Evolutionary conservation across 2,888 invertebrate species (phyloP).

Genomic region (Embidobia sp.): DNA sequence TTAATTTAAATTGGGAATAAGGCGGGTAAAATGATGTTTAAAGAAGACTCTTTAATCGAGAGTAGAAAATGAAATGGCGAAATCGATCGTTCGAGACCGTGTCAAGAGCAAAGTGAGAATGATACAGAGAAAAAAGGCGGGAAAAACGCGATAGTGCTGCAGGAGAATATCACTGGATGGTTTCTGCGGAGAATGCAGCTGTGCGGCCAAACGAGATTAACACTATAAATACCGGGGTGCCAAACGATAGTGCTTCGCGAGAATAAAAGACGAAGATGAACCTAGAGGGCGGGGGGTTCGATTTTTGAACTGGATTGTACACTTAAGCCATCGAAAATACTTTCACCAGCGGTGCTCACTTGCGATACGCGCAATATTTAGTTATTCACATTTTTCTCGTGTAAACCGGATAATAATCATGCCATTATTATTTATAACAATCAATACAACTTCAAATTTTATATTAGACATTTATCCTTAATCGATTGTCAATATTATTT

Average conservation of each 20-base stretch:
- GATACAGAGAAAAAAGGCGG: constrained; percentile 55
- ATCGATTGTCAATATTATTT: too few species aligned
- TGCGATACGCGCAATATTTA: too few species aligned
- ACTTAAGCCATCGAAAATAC: constrained; percentile 80
- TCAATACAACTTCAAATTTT: too few species aligned
- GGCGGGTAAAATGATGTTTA: constrained; percentile 17
- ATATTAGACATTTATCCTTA: too few species aligned
- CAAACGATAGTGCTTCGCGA: constrained; percentile 55
- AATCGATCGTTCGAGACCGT: constrained; percentile 60
- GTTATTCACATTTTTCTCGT: too few species aligned
- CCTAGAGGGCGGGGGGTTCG: constrained; percentile 20
- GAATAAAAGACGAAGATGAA: constrained; percentile 53
- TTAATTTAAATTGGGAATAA: too few species aligned
- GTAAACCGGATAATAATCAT: too few species aligned
- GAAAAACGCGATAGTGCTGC: constrained; percentile 68
- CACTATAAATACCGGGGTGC: constrained; percentile 77
- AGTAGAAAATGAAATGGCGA: constrained; percentile 56
- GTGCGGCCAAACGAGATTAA: constrained; percentile 79
- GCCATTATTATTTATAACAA: too few species aligned
- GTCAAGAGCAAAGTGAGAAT: constrained; percentile 61
- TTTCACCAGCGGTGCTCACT: constrained; percentile 78
- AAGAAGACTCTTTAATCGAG: constrained; percentile 46
- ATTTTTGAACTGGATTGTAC: constrained; percentile 76
- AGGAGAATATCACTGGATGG: constrained; percentile 72
- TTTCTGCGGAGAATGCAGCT: constrained; percentile 77